Conservation (phyloP, 2,888 invertebrate species). For the Nymphalis polychloros region DNA sequence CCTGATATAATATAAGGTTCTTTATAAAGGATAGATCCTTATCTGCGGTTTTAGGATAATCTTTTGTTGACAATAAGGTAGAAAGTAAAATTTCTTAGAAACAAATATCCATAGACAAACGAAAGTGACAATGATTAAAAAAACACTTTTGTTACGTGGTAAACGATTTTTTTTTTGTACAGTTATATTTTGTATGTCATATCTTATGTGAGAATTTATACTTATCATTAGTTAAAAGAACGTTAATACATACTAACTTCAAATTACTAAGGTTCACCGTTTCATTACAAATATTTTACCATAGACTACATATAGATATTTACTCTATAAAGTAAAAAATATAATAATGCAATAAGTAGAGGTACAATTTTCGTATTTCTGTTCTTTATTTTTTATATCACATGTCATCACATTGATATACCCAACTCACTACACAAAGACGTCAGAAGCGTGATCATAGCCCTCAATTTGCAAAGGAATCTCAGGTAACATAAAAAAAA, state of each 20-base stretch:
- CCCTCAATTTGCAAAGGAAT: slow-evolving; percentile 67
- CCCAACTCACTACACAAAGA: slow-evolving; percentile 55
- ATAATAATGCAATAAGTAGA: slow-evolving; percentile 7
- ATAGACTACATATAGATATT: too few species aligned
- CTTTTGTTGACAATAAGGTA: slow-evolving; percentile 77
- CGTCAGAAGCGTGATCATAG: slow-evolving; percentile 56
- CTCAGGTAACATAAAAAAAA: slow-evolving; percentile 73
- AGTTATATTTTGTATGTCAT: slow-evolving; percentile 5
- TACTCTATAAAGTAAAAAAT: not conserved
- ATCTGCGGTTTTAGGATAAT: slow-evolving; percentile 66
- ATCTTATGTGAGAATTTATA: too few species aligned
- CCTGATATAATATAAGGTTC: slow-evolving; percentile 19
- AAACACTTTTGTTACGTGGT: slow-evolving; percentile 5
- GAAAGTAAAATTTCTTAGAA: slow-evolving; percentile 58
- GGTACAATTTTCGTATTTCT: slow-evolving; percentile 3
- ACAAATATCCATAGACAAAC: slow-evolving; percentile 32
- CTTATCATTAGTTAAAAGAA: too few species aligned
- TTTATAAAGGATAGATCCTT: slow-evolving; percentile 36
- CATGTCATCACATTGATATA: slow-evolving; percentile 72
- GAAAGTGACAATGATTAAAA: slow-evolving; percentile 59
- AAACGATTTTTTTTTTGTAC: slow-evolving; percentile 5
- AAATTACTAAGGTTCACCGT: too few species aligned
- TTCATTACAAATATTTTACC: too few species aligned
- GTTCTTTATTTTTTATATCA: slow-evolving; percentile 46
- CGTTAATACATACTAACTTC: too few species aligned